Percentiles rank a stretch among this genome's conserved stretches.
Conservation (phyloP, 2,113 vertebrate genomes). For the Copsychus sechellarum region DNA sequence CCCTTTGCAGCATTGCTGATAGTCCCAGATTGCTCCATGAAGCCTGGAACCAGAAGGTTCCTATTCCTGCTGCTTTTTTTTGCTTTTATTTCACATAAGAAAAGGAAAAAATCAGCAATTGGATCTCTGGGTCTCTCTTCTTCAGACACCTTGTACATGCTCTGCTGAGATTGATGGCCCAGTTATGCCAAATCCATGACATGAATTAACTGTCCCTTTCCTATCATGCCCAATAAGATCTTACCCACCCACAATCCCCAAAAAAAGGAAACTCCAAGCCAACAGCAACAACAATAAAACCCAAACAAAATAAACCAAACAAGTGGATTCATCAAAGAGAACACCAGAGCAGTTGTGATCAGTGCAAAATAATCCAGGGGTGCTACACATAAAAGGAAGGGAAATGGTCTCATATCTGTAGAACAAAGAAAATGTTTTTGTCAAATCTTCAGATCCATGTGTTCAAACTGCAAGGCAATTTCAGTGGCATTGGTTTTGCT, state of each 20-base stretch:
- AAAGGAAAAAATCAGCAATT: not conserved
- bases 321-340: not conserved
- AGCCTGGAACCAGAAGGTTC: not conserved
- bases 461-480: not conserved
- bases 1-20: not conserved
- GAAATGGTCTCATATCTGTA: not conserved
- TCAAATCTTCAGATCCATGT: not conserved
- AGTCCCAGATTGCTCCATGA: not conserved
- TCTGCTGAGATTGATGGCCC: not conserved
- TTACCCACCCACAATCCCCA: no score
- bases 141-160: not conserved
- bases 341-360: not conserved
- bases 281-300: not conserved
- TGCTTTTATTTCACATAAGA: not conserved
- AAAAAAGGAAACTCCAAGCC: not conserved
- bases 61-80: not conserved
- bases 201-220: not conserved
- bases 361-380: not conserved
- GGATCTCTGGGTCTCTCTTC: not conserved
- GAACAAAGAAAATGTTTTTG: not conserved
- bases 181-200: not conserved
- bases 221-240: fast-evolving
- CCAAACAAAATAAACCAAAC: not conserved
- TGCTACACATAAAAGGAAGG: not conserved
- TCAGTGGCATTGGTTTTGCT: not conserved